Evolutionary conservation across 1,140 invertebrate species (phyloP), one percentile per base, ranked within the genome.

Genomic region (Aphis craccivora): DNA sequence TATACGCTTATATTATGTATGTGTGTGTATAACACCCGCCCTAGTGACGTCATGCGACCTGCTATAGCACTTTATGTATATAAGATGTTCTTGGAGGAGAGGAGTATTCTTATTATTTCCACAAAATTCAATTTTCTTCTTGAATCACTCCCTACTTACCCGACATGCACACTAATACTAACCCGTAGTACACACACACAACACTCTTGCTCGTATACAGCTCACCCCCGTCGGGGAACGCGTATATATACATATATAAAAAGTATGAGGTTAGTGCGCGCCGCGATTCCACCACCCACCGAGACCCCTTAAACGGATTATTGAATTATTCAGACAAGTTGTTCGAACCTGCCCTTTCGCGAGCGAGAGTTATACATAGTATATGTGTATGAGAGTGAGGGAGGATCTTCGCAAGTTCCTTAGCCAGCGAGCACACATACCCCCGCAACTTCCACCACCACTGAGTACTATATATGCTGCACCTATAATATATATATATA

Each of bases 261-360:
- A n/a, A n/a, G 60, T 76, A 76, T 76, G 60, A 76, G 60, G 60
- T 76, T 76, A 76, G 30, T 14, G 20, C 3, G 53, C 6, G 53
- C 53, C 45, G 37, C 30, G 22, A 86, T 9, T n/a, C 18, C 84
- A n/a, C 48, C 48, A 25, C 60, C 55, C 45, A 48, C 48, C 67
- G 40, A 22, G 67, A 43, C 67, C 90, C 45, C 67, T 92, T 92
- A 92, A 92, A 92, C 90, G 90, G 90, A 92, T 92, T 92, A 92
- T 92, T 92, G 90, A 92, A 92, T 92, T 92, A 92, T 92, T 92
- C 90, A 92, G 90, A 92, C 90, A 92, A 92, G 90, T 92, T 83
- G 90, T 92, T 83, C 60, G 60, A 91, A 91, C 60, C 45, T 76
- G 51, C 87, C 87, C n/a, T 25, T 35, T 35, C n/a, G 48, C 22